These are phyloP conservation scores for Timema podura DNA, from an alignment of 2,888 invertebrate species.

Conservation along the genomic window DNA sequence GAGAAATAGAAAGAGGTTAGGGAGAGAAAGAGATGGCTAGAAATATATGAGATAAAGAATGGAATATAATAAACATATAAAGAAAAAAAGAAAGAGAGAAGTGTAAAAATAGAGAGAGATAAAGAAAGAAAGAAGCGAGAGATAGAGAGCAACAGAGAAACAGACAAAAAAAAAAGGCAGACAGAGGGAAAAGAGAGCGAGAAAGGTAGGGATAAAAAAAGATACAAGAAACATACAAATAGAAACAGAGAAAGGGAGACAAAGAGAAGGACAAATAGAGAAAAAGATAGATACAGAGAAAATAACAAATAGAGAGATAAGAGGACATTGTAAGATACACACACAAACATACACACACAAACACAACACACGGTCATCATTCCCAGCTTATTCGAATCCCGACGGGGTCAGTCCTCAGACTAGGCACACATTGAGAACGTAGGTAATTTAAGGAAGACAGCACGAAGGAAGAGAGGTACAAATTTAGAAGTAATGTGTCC, in stretches of 20 bases:
- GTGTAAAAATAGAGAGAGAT: neutral
- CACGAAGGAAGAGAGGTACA: no score
- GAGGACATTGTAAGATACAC: neutral
- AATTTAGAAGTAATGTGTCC: no score
- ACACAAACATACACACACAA: no score
- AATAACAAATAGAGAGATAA: neutral
- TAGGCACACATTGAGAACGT: no score
- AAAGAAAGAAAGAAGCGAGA: neutral
- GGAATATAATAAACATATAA: neutral
- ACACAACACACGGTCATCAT: no score
- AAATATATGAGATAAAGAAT: neutral
- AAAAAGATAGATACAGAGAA: neutral
- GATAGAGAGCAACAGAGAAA: neutral
- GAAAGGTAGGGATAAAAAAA: neutral
- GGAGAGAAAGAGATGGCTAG: neutral
- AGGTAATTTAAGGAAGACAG: no score
- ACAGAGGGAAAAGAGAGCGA: neutral
- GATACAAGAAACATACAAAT: neutral
- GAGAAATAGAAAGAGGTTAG: neutral
- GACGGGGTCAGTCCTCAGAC: no score
- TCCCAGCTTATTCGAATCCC: no score
- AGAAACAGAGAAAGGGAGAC: neutral
- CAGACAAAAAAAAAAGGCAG: constrained; percentile 1
- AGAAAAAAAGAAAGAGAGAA: neutral
- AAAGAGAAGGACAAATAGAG: neutral